These are phyloP conservation scores for human DNA, from an alignment of 2,113 vertebrate species.

Conservation along the genomic window GRCh38 chr12:19177501-19178000, in stretches of 20 bases:
- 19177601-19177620: neutral
- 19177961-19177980: neutral
- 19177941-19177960: neutral
- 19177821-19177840: neutral
- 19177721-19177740: neutral
- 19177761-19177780: neutral
- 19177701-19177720: neutral
- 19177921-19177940: neutral
- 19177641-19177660: neutral
- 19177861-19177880: neutral
- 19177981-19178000: neutral
- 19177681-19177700: neutral
- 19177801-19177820: neutral
- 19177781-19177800: neutral
- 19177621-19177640: neutral
- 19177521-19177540: neutral
- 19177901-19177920: neutral
- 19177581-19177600: neutral
- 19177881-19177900: neutral
- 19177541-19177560: neutral
- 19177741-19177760: neutral
- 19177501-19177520: neutral
- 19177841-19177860: neutral
- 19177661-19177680: neutral
- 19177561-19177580: accelerated